Base-by-base conservation (phyloP, 2,888 invertebrate species). In the Calameuta filiformis region DNA sequence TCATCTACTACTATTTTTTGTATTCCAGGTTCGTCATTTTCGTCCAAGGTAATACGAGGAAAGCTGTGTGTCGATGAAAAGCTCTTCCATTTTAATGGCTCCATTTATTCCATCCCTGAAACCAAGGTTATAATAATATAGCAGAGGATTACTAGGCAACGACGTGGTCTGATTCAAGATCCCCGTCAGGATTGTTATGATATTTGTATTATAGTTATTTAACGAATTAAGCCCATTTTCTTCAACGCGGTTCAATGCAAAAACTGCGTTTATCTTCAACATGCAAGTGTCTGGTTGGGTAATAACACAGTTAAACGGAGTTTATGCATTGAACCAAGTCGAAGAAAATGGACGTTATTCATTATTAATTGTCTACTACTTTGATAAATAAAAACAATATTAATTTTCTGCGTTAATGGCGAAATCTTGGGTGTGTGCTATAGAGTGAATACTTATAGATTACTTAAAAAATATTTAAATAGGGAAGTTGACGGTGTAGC, bases 41-140 rank as follows among this genome's bases (percentile, higher is more conserved):
- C 82, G 82, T 85, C 81, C 85, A 73, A 82, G 79, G 80, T 84
- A 82, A 81, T 79, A 79, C 81, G 81, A 82, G 77, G 80, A 80
- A 82, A 84, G 81, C 77, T 81, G 80, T 23, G 15, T 77, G 76
- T 80, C 80, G 81, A 76, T 76, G 77, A 81, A 69, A 81, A 79
- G 69, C 68, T 76, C 83, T 80, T 83, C 80, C 37, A 73, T 82
- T 83, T 83, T 87, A 91, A 80, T 91, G 90, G 79, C 92, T 92
- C 93, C 93, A 93, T 88, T 93, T 93, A 86, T 91, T 92, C 93
- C 93, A 94, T 83, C 93, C 93, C 93, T 93, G 88, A 78, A 91
- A 90, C 81, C 84, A 80, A 87, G 88, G 11, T 23, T 56, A 15
- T 2, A 6, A 56, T 23, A 23, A 56, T 56, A 56, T 15, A 56